Conservation (phyloP, 2,888 invertebrate species). For the Tyria jacobaeae region DNA sequence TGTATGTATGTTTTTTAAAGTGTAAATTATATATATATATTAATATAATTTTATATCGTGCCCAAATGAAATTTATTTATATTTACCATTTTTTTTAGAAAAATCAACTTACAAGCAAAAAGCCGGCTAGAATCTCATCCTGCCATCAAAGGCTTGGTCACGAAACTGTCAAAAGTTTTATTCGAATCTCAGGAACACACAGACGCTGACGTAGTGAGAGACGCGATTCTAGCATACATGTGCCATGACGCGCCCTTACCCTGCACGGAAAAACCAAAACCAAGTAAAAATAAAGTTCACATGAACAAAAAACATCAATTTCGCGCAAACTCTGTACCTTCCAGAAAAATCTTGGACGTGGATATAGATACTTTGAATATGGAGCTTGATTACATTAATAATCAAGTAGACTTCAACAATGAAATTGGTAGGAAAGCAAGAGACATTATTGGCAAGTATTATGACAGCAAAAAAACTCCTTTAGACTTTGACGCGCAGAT, state of each 20-base stretch:
- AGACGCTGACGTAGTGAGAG: constrained; percentile 91
- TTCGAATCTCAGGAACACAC: constrained; percentile 89
- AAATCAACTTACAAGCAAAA: constrained; percentile 87
- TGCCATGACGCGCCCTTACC: constrained; percentile 95
- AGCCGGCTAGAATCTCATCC: constrained; percentile 91
- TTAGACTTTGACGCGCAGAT: constrained; percentile 84
- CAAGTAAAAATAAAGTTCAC: constrained; percentile 49
- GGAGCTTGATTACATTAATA: constrained; percentile 80
- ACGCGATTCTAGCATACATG: constrained; percentile 93
- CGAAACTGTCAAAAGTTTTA: constrained; percentile 87
- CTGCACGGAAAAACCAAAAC: constrained; percentile 85
- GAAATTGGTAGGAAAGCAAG: constrained; percentile 78
- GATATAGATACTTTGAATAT: constrained; percentile 79
- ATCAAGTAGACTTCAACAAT: constrained; percentile 77
- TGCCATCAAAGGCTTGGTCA: constrained; percentile 90
- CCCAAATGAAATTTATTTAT: neutral
- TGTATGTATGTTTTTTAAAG: no score
- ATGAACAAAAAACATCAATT: constrained; percentile 58
- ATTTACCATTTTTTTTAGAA: constrained; percentile 75
- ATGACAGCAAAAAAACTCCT: constrained; percentile 71
- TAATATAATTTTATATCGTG: neutral
- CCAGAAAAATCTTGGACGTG: constrained; percentile 69
- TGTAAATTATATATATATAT: no score
- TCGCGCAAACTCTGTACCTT: constrained; percentile 47
- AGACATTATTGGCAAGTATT: constrained; percentile 77